Conservation (phyloP, 2,113 vertebrate genomes). For the Python bivittatus region DNA sequence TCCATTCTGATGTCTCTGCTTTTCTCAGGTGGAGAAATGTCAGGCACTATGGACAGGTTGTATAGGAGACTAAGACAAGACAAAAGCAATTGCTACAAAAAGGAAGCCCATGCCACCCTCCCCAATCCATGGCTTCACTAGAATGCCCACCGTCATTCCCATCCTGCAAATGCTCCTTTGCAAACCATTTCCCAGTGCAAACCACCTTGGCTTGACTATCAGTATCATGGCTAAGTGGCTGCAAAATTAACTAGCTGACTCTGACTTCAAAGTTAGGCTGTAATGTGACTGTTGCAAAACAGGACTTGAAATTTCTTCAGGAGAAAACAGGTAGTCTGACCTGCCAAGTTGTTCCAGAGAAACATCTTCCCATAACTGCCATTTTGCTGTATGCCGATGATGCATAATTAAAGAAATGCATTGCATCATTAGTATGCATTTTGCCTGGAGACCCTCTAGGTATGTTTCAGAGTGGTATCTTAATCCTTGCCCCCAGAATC, state of each 20-base stretch:
- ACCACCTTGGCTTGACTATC: neutral
- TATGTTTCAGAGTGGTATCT: neutral
- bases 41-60: neutral
- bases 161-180: neutral
- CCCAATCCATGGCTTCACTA: neutral
- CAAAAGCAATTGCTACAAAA: neutral
- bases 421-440: neutral
- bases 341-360: neutral
- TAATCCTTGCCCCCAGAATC: neutral
- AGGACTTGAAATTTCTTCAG: neutral
- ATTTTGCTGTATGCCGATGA: neutral
- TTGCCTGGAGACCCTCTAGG: neutral
- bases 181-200: neutral
- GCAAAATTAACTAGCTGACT: neutral
- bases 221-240: no score
- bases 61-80: neutral
- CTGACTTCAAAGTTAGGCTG: neutral
- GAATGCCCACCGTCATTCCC: neutral
- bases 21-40: neutral
- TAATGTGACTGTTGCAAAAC: neutral
- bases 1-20: neutral
- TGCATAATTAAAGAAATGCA: neutral
- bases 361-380: neutral
- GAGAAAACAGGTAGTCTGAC: neutral
- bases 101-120: neutral